Percentiles rank a stretch among this genome's conserved stretches.
These are phyloP conservation scores for Melitaea athalia DNA, from an alignment of 2,888 invertebrate species.

Conservation along the genomic window DNA sequence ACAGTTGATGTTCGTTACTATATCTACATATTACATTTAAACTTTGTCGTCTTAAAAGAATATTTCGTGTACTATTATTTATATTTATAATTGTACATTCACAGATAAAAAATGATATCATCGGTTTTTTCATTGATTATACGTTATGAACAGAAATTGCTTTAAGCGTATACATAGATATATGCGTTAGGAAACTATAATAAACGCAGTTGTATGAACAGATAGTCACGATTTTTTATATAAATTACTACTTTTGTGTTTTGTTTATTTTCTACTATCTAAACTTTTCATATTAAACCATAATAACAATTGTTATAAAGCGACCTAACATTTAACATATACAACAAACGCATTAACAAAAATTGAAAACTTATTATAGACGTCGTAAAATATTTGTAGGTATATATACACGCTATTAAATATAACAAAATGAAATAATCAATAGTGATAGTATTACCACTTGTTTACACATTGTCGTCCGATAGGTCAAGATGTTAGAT, in stretches of 20 bases:
- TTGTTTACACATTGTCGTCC: no score
- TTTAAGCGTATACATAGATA: background rate
- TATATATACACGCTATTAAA: no score
- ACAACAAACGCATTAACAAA: no score
- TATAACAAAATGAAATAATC: no score
- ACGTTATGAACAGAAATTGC: conserved; percentile 10
- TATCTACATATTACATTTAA: background rate
- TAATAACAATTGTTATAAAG: no score
- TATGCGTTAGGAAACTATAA: conserved; percentile 13
- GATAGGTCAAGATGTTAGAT: no score
- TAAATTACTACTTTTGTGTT: background rate
- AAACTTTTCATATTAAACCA: no score
- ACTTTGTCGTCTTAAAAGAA: background rate
- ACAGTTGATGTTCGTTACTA: background rate
- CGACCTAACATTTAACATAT: no score
- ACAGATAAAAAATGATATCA: conserved; percentile 10
- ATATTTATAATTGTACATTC: conserved; percentile 4
- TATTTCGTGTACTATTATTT: background rate
- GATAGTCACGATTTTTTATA: conserved; percentile 8
- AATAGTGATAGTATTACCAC: no score
- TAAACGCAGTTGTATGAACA: conserved; percentile 10
- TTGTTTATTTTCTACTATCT: background rate
- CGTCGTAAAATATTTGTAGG: no score
- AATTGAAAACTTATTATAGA: no score
- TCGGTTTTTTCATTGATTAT: conserved; percentile 16